phyloP scores from a whole-genome alignment of 1,140 invertebrate genomes.

The Monochamus saltuarius region DNA sequence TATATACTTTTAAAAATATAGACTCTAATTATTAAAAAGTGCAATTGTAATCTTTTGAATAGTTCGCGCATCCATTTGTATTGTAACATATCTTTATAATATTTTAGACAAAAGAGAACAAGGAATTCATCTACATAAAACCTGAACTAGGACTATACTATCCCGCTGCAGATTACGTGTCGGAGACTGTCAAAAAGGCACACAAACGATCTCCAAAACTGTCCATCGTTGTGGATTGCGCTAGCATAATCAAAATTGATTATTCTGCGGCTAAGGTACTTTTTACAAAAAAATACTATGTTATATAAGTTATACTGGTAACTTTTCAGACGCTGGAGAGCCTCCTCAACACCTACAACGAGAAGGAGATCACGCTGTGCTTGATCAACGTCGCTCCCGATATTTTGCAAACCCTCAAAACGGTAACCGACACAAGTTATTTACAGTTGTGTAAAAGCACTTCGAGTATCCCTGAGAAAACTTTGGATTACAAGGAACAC shows the following conservation, averaged over 20 bases:
- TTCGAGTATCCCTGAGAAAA: conserved; percentile 19
- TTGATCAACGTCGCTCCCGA: conserved; percentile 38
- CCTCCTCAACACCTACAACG: conserved; percentile 37
- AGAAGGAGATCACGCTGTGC: conserved; percentile 29
- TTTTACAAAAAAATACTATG: neutral
- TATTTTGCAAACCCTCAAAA: conserved; percentile 30
- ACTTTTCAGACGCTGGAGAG: conserved; percentile 37
- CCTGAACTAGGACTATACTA: conserved; percentile 85
- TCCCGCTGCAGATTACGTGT: conserved; percentile 76
- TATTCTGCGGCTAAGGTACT: conserved; percentile 58
- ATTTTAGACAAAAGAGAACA: conserved; percentile 49
- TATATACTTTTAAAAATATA: no score
- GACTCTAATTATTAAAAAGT: no score
- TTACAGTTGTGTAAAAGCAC: conserved; percentile 31
- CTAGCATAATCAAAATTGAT: conserved; percentile 62
- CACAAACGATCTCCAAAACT: conserved; percentile 49
- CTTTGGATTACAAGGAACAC: conserved; percentile 13
- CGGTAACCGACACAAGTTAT: conserved; percentile 29
- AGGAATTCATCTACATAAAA: conserved; percentile 74
- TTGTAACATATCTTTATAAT: no score
- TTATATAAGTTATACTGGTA: no score
- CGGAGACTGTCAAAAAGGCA: conserved; percentile 51
- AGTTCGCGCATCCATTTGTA: no score
- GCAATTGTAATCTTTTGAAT: no score
- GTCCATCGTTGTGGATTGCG: conserved; percentile 62